Conservation (phyloP, 1,140 invertebrate species). For the Trichogramma pretiosum region DNA sequence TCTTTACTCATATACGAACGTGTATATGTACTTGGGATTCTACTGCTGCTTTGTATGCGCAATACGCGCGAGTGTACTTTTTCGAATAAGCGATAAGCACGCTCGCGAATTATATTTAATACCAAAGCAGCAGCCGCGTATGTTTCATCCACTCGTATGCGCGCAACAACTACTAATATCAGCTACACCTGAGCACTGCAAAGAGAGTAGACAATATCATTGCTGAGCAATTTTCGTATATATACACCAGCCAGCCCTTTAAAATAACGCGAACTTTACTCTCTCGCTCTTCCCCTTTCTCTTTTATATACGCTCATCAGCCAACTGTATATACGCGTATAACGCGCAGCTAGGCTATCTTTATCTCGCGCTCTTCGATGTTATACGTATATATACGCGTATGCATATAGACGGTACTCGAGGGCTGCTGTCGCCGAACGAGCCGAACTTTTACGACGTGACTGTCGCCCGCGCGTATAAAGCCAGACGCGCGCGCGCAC, state of each 20-base stretch:
- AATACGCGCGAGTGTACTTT: no score
- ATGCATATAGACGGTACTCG: no score
- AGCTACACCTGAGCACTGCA: no score
- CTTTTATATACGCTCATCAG: neutral
- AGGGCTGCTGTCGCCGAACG: slow-evolving; percentile 9
- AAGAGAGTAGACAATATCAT: slow-evolving; percentile 14
- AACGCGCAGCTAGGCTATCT: slow-evolving; percentile 7
- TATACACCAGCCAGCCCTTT: neutral
- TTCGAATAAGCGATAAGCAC: slow-evolving; percentile 29
- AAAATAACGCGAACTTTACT: no score
- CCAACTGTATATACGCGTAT: slow-evolving; percentile 8
- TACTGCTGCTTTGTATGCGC: no score
- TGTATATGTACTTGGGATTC: no score
- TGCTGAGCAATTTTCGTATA: slow-evolving; percentile 15
- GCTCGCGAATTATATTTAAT: slow-evolving; percentile 34
- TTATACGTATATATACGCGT: no score
- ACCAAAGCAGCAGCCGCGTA: neutral
- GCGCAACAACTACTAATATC: no score
- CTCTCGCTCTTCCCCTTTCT: neutral
- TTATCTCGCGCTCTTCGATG: slow-evolving; percentile 5
- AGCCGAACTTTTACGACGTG: slow-evolving; percentile 20
- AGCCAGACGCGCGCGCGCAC: no score
- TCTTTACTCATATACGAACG: no score
- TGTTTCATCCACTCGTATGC: no score
- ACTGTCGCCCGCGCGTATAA: slow-evolving; percentile 13